These are phyloP conservation scores for Piaya cayana DNA, from an alignment of 2,113 vertebrate species.

Conservation along the genomic window DNA sequence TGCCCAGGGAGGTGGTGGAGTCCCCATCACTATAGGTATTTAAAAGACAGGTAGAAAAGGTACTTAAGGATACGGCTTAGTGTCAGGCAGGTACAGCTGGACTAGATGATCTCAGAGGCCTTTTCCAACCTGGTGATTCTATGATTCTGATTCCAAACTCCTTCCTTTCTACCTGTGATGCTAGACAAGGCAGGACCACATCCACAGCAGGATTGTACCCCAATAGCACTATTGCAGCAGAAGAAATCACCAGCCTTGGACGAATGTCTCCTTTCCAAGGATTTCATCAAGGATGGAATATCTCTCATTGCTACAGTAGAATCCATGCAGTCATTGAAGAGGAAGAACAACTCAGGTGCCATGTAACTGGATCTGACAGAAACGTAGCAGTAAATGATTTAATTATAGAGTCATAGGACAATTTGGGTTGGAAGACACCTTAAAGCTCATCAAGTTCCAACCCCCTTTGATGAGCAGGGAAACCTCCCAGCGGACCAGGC, in stretches of 20 bases:
- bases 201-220: not conserved
- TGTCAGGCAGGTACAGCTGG: no score
- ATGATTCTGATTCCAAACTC: not conserved
- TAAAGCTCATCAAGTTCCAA: no score
- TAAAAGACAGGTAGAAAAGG: no score
- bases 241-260: not conserved
- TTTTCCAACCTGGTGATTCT: no score
- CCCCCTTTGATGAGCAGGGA: no score
- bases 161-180: not conserved
- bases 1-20: no score
- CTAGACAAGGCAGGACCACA: not conserved
- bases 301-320: not conserved
- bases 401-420: not conserved
- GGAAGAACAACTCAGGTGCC: constrained; percentile 9
- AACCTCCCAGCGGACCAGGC: no score
- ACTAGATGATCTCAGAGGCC: no score
- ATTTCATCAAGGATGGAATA: not conserved
- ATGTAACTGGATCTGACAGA: constrained; percentile 3
- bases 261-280: not conserved
- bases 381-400: not conserved
- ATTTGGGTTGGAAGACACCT: no score
- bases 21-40: no score
- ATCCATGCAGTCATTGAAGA: not conserved
- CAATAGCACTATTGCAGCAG: not conserved
- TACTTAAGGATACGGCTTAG: no score